phyloP scores from a whole-genome alignment of 2,113 vertebrate species.

The Indicator maculatus region DNA sequence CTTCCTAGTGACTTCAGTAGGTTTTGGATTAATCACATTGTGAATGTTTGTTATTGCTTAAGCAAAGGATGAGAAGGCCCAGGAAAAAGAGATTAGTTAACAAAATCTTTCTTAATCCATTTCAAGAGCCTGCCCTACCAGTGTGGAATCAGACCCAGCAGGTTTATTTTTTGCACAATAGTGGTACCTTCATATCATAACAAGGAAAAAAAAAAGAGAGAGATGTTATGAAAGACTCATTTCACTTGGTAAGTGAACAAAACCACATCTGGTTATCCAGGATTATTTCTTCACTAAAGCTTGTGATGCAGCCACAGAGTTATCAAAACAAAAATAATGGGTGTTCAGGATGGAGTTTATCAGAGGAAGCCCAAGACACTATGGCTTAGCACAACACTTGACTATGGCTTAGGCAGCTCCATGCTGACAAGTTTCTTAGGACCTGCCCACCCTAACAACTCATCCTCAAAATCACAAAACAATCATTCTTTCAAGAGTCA shows the following conservation, averaged over 20 bases:
- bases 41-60: slow-evolving; percentile 21
- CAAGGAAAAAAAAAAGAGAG: background rate
- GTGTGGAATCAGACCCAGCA: background rate
- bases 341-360: slow-evolving; percentile 68
- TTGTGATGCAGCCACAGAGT: slow-evolving; percentile 54
- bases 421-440: slow-evolving; percentile 56
- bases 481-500: background rate
- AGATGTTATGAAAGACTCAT: slow-evolving; percentile 32
- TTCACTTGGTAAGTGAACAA: slow-evolving; percentile 66
- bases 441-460: background rate
- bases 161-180: slow-evolving; percentile 42
- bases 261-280: slow-evolving; percentile 47
- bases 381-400: slow-evolving; percentile 73
- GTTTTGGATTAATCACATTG: slow-evolving; percentile 18
- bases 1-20: slow-evolving; percentile 13
- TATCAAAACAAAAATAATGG: slow-evolving; percentile 80
- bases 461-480: background rate
- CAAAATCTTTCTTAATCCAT: slow-evolving; percentile 58
- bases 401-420: slow-evolving; percentile 41
- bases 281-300: slow-evolving; percentile 45
- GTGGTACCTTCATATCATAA: background rate
- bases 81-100: slow-evolving; percentile 66
- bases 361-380: slow-evolving; percentile 66
- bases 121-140: slow-evolving; percentile 70
- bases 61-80: slow-evolving; percentile 59